Base-by-base conservation (phyloP, 2,888 invertebrate genomes). In the Andrena camellia region DNA sequence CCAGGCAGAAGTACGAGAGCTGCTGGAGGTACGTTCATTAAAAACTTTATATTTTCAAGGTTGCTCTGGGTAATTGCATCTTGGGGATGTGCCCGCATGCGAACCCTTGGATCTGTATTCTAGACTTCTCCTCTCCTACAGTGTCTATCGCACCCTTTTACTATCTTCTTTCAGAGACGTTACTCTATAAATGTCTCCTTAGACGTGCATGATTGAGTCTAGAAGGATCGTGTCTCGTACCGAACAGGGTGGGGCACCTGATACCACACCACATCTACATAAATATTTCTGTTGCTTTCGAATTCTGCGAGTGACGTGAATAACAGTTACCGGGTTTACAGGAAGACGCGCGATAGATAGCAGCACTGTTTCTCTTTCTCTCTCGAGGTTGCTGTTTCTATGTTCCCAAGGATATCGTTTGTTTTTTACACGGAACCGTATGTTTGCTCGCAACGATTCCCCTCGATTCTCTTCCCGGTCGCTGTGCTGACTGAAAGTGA, bases 1-100 rank as follows among this genome's bases (percentile, higher is more conserved):
- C 60, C 96, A 97, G 97, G 96, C 95, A 96, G 95, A 96, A 96
- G 94, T 96, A 96, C 95, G 96, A 97, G 95, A 96, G 96, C 94
- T 95, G 95, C 94, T 97, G 96, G 97, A 97, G 97, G 97, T 97
- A 96, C 95, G 95, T 93, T 89, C 83, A 88, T 85, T 29, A 57
- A 62, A 77, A 59, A 80, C 31, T 81, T 80, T 84, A 69, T 70
- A 79, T 85, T 89, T 90, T 86, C 89, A 89, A 88, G 88, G 76
- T 54, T 85, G 81, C 84, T 68, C 76, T 88, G 82, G 83, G 76
- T 88, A 80, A 86, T 90, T 89, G 86, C 89, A 89, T 89, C 82
- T 89, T 89, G 83, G 72, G 71, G 86, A 83, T 85, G 68, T 87
- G 67, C 77, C 76, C 83, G 90, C 90, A 90, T 90, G 90, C 67